Percentiles rank a stretch among this genome's conserved stretches.
These are phyloP conservation scores for Pseudorhombus dupliciocellatus DNA, from an alignment of 2,113 vertebrate species.

Conservation along the genomic window DNA sequence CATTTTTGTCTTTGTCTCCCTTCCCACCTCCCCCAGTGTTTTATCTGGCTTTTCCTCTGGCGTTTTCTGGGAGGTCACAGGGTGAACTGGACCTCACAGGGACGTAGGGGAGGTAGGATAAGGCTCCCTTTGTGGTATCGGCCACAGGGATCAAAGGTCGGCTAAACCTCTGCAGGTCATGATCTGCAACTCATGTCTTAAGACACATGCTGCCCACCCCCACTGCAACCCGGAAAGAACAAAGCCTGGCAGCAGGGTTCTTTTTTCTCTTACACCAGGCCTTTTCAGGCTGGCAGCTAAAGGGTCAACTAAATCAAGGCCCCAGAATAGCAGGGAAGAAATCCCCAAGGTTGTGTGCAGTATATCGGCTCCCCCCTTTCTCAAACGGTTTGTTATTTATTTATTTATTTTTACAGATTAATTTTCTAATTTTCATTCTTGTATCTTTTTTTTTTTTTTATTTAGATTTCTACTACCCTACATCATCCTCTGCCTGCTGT, in stretches of 20 bases:
- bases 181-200: constrained; percentile 69
- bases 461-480: no score
- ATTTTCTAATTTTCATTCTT: neutral
- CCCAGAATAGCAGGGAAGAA: constrained; percentile 26
- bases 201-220: constrained; percentile 54
- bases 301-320: constrained; percentile 66
- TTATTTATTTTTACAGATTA: neutral
- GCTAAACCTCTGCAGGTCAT: constrained; percentile 69
- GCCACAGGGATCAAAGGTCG: constrained; percentile 72
- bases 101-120: constrained; percentile 70
- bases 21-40: constrained; percentile 20
- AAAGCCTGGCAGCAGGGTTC: constrained; percentile 65
- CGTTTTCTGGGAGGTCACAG: constrained; percentile 62
- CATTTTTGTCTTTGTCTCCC: constrained; percentile 28
- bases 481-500: no score
- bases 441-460: neutral
- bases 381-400: neutral
- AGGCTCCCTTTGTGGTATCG: constrained; percentile 72
- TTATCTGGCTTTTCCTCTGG: constrained; percentile 67
- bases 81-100: constrained; percentile 74
- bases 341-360: neutral
- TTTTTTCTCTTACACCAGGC: constrained; percentile 44
- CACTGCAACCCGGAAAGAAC: constrained; percentile 50
- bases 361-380: neutral
- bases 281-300: constrained; percentile 60